These are phyloP conservation scores for Strigops habroptila DNA, from an alignment of 2,113 vertebrate genomes.

Conservation along the genomic window DNA sequence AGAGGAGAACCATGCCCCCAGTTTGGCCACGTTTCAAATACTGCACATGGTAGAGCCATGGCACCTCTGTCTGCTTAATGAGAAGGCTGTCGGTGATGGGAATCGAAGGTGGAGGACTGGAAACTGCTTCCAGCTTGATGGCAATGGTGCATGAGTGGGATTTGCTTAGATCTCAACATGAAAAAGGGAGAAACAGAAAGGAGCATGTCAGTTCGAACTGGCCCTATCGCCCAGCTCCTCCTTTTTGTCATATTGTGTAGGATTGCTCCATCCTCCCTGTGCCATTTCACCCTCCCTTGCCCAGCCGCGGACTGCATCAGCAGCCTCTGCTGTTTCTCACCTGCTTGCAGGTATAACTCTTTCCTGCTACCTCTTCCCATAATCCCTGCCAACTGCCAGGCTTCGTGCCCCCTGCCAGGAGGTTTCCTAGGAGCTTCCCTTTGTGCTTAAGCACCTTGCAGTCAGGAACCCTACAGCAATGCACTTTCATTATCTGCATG, in stretches of 20 bases:
- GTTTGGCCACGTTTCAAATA: neutral
- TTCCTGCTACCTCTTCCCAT: neutral
- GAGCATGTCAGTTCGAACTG: neutral
- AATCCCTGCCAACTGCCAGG: neutral
- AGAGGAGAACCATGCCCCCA: neutral
- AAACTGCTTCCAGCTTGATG: neutral
- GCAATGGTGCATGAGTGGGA: neutral
- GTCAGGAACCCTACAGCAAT: constrained; percentile 20
- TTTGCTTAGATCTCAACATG: neutral
- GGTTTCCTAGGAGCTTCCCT: neutral
- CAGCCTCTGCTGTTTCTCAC: neutral
- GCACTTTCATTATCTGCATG: constrained; percentile 25
- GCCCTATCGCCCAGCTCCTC: neutral
- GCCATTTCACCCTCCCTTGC: neutral
- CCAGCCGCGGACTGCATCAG: neutral
- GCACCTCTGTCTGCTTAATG: neutral
- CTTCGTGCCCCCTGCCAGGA: neutral
- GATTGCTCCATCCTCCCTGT: neutral
- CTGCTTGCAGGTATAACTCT: neutral
- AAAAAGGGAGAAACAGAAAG: neutral
- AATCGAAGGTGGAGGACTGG: neutral
- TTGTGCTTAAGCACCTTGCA: constrained; percentile 43
- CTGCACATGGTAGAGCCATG: neutral
- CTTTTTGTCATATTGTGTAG: neutral
- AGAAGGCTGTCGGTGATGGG: neutral